These are phyloP conservation scores for Seriola rivoliana DNA, from an alignment of 2,113 vertebrate genomes.

Conservation along the genomic window DNA sequence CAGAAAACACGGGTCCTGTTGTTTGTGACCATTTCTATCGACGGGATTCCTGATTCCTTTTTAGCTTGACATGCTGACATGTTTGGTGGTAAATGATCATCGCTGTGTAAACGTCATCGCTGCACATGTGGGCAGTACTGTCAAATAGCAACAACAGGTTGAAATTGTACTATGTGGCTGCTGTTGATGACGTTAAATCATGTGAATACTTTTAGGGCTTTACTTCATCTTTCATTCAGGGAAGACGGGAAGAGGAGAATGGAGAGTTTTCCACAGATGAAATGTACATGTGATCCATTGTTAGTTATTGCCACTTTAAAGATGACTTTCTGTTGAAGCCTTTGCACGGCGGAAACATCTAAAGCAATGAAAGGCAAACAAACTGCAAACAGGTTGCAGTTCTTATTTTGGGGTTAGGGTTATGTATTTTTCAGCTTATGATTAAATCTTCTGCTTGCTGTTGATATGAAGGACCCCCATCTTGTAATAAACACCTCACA, in stretches of 20 bases:
- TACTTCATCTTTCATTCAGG: too few relatives aligned
- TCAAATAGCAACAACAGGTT: background rate
- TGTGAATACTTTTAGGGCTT: background rate
- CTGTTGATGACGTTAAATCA: background rate
- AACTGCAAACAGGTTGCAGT: background rate
- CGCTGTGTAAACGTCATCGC: background rate
- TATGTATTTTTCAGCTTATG: background rate
- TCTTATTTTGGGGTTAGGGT: background rate
- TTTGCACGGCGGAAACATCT: background rate
- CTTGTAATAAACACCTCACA: background rate
- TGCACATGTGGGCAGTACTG: background rate
- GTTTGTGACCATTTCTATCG: too few relatives aligned
- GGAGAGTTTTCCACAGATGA: too few relatives aligned
- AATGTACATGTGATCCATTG: background rate
- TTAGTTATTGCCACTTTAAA: background rate
- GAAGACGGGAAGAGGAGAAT: too few relatives aligned
- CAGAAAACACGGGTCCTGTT: too few relatives aligned
- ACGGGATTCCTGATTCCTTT: too few relatives aligned
- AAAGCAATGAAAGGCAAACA: background rate
- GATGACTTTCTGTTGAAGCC: background rate
- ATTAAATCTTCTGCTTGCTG: background rate
- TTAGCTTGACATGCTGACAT: background rate
- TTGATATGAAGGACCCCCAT: background rate
- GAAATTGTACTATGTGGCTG: background rate
- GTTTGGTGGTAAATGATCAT: background rate